phyloP scores from a whole-genome alignment of 1,140 invertebrate species.

The Popillia japonica region DNA sequence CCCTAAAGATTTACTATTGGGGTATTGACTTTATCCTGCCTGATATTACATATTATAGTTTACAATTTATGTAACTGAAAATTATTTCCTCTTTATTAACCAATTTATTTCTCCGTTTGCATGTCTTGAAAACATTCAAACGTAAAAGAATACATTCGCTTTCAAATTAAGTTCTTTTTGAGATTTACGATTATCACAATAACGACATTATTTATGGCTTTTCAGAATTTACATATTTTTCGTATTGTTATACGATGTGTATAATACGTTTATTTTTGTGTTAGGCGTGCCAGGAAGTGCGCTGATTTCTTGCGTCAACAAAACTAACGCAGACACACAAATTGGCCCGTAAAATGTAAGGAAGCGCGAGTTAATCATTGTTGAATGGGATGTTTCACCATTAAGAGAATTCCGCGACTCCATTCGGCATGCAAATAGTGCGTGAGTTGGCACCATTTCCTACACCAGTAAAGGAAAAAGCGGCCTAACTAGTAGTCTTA shows the following conservation, averaged over 20 bases:
- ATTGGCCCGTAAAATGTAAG: neutral
- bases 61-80: no score
- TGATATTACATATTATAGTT: no score
- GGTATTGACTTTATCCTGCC: no score
- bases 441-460: constrained; percentile 22
- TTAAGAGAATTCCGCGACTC: constrained; percentile 15
- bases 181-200: constrained; percentile 4
- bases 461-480: neutral
- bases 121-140: neutral
- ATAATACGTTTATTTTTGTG: constrained; percentile 21
- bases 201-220: constrained; percentile 1
- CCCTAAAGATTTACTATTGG: no score
- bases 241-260: neutral
- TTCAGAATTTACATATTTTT: neutral
- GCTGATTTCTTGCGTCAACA: neutral
- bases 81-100: no score
- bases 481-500: neutral
- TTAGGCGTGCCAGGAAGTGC: constrained; percentile 30
- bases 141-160: neutral
- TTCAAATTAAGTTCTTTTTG: constrained; percentile 33
- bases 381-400: neutral
- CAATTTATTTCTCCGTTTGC: neutral
- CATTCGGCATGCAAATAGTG: constrained; percentile 2
- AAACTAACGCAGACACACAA: neutral
- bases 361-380: constrained; percentile 18